phyloP scores from a whole-genome alignment of 1,140 invertebrate genomes.

The Pachyrhynchus sulphureomaculatus region DNA sequence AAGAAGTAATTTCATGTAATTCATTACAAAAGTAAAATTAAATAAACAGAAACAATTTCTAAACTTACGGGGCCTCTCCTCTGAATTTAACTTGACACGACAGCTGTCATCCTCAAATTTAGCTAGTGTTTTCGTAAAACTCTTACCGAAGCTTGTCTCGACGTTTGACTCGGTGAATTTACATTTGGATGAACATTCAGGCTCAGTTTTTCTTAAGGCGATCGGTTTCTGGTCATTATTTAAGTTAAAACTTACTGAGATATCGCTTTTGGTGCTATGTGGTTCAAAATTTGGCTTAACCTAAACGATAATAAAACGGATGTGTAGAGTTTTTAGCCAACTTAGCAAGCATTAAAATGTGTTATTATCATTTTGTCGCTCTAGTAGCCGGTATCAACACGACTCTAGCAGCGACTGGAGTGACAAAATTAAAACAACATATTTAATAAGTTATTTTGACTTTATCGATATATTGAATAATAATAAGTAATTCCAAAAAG shows the following conservation, averaged over 20 bases:
- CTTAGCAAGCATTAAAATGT: too few relatives aligned
- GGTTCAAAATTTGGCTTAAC: slow-evolving; percentile 58
- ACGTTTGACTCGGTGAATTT: not conserved
- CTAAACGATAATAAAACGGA: slow-evolving; percentile 36
- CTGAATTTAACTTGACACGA: not conserved
- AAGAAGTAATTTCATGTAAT: too few relatives aligned
- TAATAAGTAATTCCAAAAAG: too few relatives aligned
- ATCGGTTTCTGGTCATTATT: slow-evolving; percentile 51
- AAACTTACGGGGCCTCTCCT: not conserved
- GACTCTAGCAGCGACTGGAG: too few relatives aligned
- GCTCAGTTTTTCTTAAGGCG: slow-evolving; percentile 30
- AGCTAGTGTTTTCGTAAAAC: not conserved
- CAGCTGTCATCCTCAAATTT: not conserved
- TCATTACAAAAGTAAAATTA: too few relatives aligned
- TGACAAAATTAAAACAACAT: too few relatives aligned
- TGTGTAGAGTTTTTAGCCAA: too few relatives aligned
- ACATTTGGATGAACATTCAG: not conserved
- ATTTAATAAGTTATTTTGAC: too few relatives aligned
- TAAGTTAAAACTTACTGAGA: slow-evolving; percentile 60
- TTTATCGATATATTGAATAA: too few relatives aligned
- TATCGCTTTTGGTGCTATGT: slow-evolving; percentile 44
- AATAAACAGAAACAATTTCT: too few relatives aligned
- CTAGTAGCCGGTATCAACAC: too few relatives aligned
- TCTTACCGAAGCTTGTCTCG: slow-evolving; percentile 3
- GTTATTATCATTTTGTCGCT: too few relatives aligned